Evolutionary conservation across 1,140 invertebrate species (phyloP).

Genomic region (Euwallacea fornicatus): DNA sequence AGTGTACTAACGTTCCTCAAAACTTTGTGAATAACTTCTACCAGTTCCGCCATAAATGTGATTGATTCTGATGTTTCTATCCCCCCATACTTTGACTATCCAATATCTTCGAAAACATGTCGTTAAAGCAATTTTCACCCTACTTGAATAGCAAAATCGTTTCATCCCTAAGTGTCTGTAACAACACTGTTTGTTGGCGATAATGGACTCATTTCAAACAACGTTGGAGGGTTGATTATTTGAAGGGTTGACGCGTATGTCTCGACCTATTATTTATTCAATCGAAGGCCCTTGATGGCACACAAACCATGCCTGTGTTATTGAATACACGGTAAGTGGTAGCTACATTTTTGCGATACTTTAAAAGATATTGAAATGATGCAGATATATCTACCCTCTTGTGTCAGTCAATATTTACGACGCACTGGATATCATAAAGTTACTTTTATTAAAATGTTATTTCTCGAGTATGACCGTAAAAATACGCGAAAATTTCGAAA

Average conservation of each 20-base stretch:
- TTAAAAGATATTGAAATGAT: constrained; percentile 8
- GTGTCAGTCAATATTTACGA: constrained; percentile 6
- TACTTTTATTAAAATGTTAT: constrained; percentile 15
- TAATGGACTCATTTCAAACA: constrained; percentile 19
- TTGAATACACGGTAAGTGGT: no score
- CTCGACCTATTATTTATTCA: constrained; percentile 5
- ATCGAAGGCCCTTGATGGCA: no score
- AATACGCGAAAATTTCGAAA: constrained; percentile 14
- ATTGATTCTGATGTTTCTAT: no score
- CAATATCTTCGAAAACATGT: no score
- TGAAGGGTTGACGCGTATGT: constrained; percentile 1
- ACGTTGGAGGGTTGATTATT: constrained; percentile 23
- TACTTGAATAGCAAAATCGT: no score
- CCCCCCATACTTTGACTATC: no score
- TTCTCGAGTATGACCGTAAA: constrained; percentile 14
- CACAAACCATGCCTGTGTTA: no score
- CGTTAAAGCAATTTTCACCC: no score
- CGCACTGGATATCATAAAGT: constrained; percentile 3
- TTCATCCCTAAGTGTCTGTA: background rate
- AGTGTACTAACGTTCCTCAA: no score
- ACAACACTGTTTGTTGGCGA: constrained; percentile 18
- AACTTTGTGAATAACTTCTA: no score
- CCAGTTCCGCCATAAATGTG: no score
- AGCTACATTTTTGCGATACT: no score
- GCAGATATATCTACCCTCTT: background rate